Evolutionary conservation across 2,113 vertebrate species (phyloP).

Genomic region (Callaeas wilsoni): DNA sequence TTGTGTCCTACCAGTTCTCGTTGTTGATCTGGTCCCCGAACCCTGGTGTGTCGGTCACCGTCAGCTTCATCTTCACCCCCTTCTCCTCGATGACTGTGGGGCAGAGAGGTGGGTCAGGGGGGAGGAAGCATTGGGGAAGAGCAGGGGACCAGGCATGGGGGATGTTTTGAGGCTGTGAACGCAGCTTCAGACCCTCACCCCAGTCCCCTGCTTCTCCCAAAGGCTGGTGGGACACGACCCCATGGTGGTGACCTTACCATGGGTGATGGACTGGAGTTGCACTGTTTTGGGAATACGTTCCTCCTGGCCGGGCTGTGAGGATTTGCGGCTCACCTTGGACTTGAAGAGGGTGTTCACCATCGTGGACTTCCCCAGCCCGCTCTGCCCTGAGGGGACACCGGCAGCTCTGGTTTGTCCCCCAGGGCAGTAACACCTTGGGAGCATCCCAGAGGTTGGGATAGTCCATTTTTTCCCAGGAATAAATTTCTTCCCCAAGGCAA

Average conservation of each 20-base stretch:
- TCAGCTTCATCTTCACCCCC: conserved; percentile 87
- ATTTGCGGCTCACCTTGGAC: conserved; percentile 89
- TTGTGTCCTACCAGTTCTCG: conserved; percentile 77
- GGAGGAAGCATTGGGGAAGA: background rate
- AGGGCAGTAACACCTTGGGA: background rate
- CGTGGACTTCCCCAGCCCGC: conserved; percentile 94
- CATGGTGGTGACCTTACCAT: conserved; percentile 68
- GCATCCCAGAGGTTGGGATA: background rate
- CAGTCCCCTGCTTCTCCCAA: background rate
- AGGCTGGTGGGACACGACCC: background rate
- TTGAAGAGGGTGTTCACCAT: conserved; percentile 97
- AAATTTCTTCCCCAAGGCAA: background rate
- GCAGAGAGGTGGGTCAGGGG: background rate
- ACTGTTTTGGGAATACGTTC: conserved; percentile 83
- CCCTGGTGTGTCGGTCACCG: conserved; percentile 84
- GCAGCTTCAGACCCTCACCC: background rate
- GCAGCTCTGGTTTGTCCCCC: background rate
- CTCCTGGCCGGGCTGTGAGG: conserved; percentile 65
- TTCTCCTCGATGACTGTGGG: conserved; percentile 83
- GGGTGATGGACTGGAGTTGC: conserved; percentile 86
- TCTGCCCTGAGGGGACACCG: conserved; percentile 78
- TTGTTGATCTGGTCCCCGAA: conserved; percentile 93
- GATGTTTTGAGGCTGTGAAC: background rate
- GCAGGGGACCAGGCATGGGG: background rate
- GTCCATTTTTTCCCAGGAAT: no score